A percentile compares a stretch with the other conserved stretches of the same genome.
phyloP scores from a whole-genome alignment of 1,140 invertebrate genomes.

The Sinonovacula constricta region DNA sequence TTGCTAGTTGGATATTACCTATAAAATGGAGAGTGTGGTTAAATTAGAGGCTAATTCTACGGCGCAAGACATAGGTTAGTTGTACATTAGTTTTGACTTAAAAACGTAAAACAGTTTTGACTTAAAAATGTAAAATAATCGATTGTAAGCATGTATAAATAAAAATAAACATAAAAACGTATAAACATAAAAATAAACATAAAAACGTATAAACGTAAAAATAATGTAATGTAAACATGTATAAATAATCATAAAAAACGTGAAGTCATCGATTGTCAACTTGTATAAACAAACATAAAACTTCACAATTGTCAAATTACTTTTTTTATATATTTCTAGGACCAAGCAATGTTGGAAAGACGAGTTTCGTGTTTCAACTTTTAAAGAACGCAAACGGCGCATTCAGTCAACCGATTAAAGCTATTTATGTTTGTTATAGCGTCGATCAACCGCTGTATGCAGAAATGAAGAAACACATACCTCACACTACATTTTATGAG shows the following conservation, averaged over 20 bases:
- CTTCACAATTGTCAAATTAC: too few species aligned
- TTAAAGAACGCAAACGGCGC: constrained; percentile 12
- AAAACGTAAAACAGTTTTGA: too few species aligned
- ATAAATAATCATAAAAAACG: too few species aligned
- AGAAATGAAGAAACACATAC: constrained; percentile 18
- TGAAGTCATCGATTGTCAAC: background rate
- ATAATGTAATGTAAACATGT: too few species aligned
- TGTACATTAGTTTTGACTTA: too few species aligned
- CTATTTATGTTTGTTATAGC: constrained; percentile 26
- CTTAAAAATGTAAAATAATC: background rate
- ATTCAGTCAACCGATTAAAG: constrained; percentile 29
- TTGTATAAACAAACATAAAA: background rate
- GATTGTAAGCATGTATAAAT: background rate
- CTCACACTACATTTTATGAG: constrained; percentile 12
- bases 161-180: background rate
- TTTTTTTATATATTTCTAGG: constrained; percentile 17
- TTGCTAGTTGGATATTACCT: background rate
- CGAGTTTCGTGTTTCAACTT: constrained; percentile 38
- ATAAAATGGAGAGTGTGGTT: background rate
- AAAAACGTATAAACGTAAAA: too few species aligned
- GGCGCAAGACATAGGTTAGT: background rate
- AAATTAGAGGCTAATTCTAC: constrained; percentile 8
- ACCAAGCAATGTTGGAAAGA: constrained; percentile 29
- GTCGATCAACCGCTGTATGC: constrained; percentile 30
- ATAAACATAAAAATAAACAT: too few species aligned